Base-by-base conservation (phyloP, 2,113 vertebrate genomes). In the Lasiurus cinereus region DNA sequence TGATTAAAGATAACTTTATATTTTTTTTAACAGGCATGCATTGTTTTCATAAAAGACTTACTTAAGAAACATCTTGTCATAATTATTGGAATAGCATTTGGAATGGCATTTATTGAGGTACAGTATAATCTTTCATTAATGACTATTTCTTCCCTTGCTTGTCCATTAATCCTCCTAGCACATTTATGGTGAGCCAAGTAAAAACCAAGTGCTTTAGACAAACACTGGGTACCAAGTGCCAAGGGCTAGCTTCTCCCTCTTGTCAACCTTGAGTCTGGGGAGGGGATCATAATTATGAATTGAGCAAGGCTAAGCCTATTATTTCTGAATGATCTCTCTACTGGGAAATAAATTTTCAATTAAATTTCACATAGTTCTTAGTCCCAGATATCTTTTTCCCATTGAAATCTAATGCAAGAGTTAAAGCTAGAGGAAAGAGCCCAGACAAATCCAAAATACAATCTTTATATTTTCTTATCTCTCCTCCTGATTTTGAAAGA, bases 61-160 rank as follows among this genome's bases (percentile, higher is more conserved):
- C 0, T 98, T n/a, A 70, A 95, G 85, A 94, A 97, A 0, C 76
- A 92, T 69, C 39, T 98, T 64, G 0, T 84, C 15, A 84, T 98
- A 93, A 6, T 98, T 79, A 97, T 98, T 83, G 98, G 98, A 50
- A 67, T 99, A 0, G 96, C 98, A 43, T 98, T 99, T 97, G 98
- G 98, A 97, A 82, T 99, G 94, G 97, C 98, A 0, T n/a, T 91
- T 83, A 8, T 99, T 54, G 98, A 99, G 98, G 98, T 99, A 96
- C 6, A 64, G 95, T 95, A 88, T 85, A 22, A 80, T 66, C 43
- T 69, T 88, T 7, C 8, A n/a, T 64, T 56, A 62, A 56, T 84
- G 19, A 77, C 31, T 29, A 31, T 76, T 72, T 27, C 66, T 62
- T 87, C 12, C 0, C 11, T 50, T 84, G 5, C 64, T 82, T 82